phyloP scores from a whole-genome alignment of 2,888 invertebrate species.

The Ptychoptera albimana region DNA sequence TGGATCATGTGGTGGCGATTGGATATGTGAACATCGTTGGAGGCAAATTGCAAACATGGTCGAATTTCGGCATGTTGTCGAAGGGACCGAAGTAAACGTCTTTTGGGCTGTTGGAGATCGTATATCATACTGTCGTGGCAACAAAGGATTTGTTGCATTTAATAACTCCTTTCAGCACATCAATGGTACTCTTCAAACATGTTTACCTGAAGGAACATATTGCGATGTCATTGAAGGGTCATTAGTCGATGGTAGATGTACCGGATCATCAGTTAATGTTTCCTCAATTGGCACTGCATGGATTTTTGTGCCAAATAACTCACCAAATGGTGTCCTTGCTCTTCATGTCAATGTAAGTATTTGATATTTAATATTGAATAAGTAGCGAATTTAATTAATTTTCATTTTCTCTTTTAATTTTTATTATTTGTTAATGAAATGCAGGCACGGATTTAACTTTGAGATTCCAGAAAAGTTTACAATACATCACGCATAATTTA shows the following conservation, averaged over 20 bases:
- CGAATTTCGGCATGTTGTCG: slow-evolving; percentile 46
- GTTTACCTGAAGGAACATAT: slow-evolving; percentile 53
- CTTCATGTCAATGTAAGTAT: slow-evolving; percentile 28
- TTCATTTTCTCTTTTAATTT: too few relatives aligned
- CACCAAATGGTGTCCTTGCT: slow-evolving; percentile 46
- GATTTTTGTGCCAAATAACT: slow-evolving; percentile 35
- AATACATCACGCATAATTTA: too few relatives aligned
- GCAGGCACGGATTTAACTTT: too few relatives aligned
- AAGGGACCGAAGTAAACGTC: slow-evolving; percentile 33
- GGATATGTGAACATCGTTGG: slow-evolving; percentile 68
- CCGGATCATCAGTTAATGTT: slow-evolving; percentile 46
- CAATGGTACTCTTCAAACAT: slow-evolving; percentile 39
- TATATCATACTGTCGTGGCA: slow-evolving; percentile 62
- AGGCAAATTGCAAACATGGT: slow-evolving; percentile 57
- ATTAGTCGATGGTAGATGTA: slow-evolving; percentile 36
- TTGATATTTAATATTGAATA: too few relatives aligned
- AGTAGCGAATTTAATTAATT: too few relatives aligned
- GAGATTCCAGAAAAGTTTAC: too few relatives aligned
- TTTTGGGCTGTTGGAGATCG: slow-evolving; percentile 67
- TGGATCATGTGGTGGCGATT: slow-evolving; percentile 45
- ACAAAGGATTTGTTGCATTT: slow-evolving; percentile 42
- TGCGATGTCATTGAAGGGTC: slow-evolving; percentile 63
- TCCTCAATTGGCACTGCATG: slow-evolving; percentile 37
- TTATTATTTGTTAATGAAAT: too few relatives aligned
- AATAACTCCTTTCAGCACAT: slow-evolving; percentile 42